These are phyloP conservation scores for Poecilia latipinna DNA, from an alignment of 2,113 vertebrate species.

Conservation along the genomic window DNA sequence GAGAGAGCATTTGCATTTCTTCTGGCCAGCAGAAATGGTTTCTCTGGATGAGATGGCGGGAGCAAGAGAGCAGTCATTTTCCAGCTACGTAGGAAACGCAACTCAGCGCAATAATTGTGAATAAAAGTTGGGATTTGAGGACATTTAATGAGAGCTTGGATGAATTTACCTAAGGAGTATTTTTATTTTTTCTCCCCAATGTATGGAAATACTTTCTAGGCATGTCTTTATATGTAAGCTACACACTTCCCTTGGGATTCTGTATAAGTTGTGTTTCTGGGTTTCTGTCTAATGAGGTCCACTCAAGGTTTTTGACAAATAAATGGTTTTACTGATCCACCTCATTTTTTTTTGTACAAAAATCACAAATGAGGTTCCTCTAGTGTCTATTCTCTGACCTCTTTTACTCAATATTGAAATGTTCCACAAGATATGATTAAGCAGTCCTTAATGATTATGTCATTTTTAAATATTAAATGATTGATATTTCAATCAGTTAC, in stretches of 20 bases:
- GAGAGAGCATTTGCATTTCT: constrained; percentile 55
- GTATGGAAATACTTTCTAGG: neutral
- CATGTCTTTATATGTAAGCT: neutral
- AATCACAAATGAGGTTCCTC: neutral
- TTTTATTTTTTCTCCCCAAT: neutral
- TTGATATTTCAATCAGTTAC: no score
- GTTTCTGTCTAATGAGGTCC: no score
- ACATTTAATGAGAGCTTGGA: constrained; percentile 38
- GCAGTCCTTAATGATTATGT: no score
- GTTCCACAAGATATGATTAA: neutral
- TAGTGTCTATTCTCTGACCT: neutral
- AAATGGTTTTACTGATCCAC: no score
- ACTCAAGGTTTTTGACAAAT: no score
- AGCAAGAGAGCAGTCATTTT: constrained; percentile 42
- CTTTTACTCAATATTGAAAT: neutral
- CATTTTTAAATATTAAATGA: no score
- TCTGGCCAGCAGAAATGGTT: constrained; percentile 46
- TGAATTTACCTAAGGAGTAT: neutral
- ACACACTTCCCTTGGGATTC: neutral
- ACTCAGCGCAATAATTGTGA: constrained; percentile 51
- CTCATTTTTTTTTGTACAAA: neutral
- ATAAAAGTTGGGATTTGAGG: constrained; percentile 33
- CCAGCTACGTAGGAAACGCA: constrained; percentile 24
- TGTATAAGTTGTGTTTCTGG: no score
- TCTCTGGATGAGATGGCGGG: constrained; percentile 47